These are phyloP conservation scores for Drosophila leontia DNA, from an alignment of 1,140 invertebrate genomes.

Conservation along the genomic window DNA sequence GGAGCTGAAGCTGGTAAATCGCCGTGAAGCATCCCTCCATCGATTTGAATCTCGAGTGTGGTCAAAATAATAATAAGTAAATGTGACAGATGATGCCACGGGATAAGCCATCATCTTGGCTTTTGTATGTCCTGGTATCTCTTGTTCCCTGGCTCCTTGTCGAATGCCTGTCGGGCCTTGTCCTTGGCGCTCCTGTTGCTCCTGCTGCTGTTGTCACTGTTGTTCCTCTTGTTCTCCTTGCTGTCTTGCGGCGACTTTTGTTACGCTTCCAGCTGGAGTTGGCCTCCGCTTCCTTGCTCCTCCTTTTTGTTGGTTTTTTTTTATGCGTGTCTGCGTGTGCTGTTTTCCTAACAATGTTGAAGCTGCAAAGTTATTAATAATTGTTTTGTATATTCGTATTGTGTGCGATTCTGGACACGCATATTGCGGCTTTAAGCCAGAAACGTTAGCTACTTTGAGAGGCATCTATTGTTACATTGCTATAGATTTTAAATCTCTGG, in stretches of 20 bases:
- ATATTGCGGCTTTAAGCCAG: not conserved
- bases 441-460: not conserved
- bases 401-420: constrained; percentile 21
- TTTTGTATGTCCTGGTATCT: constrained; percentile 26
- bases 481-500: not conserved
- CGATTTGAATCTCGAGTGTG: constrained; percentile 64
- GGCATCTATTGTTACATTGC: not conserved
- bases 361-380: constrained; percentile 61
- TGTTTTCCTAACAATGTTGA: constrained; percentile 37
- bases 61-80: constrained; percentile 56
- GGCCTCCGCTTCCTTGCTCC: not conserved
- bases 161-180: constrained; percentile 61
- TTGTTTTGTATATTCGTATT: constrained; percentile 37
- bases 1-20: constrained; percentile 58
- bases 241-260: constrained; percentile 22
- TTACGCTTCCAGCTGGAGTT: constrained; percentile 29
- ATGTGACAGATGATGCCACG: constrained; percentile 41
- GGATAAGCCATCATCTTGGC: constrained; percentile 39
- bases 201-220: constrained; percentile 27
- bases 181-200: constrained; percentile 55
- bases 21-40: constrained; percentile 35
- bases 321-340: constrained; percentile 15
- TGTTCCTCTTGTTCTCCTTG: constrained; percentile 24
- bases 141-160: constrained; percentile 22
- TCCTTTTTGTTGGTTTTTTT: not conserved